Percentiles rank a stretch among this genome's conserved stretches.
Evolutionary conservation across 2,888 invertebrate genomes (phyloP).

Genomic region (Julus scandinavius): DNA sequence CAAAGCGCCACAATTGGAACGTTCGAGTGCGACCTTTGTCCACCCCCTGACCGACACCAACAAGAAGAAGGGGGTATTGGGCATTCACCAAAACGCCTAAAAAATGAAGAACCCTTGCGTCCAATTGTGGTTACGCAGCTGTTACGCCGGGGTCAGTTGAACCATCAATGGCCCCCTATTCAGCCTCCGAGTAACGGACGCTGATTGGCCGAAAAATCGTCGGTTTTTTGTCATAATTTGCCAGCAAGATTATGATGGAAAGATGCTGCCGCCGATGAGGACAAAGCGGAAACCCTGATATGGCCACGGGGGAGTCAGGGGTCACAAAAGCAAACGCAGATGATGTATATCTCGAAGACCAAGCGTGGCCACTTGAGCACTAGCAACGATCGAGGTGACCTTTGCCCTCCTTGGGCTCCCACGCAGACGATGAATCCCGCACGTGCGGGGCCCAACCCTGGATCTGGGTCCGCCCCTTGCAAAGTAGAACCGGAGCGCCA

Average conservation of each 20-base stretch:
- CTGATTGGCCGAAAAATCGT: neutral
- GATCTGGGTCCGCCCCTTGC: neutral
- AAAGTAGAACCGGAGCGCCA: too few relatives aligned
- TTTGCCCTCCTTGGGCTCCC: neutral
- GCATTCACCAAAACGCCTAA: neutral
- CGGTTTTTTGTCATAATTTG: neutral
- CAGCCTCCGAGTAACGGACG: neutral
- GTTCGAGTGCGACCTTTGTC: neutral
- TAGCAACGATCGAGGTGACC: neutral
- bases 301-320: constrained; percentile 6
- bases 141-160: constrained; percentile 7
- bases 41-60: neutral
- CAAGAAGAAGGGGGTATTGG: neutral
- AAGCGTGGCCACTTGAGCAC: neutral
- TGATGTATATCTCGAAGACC: neutral
- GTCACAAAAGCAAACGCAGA: neutral
- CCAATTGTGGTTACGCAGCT: constrained; percentile 18
- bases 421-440: neutral
- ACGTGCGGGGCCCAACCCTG: neutral
- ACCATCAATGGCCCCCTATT: constrained; percentile 18
- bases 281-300: neutral
- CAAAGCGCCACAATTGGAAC: neutral
- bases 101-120: neutral
- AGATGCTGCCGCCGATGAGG: neutral
- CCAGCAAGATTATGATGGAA: neutral